phyloP scores from a whole-genome alignment of 2,797 vertebrate species.

The Iguana delicatissima region DNA sequence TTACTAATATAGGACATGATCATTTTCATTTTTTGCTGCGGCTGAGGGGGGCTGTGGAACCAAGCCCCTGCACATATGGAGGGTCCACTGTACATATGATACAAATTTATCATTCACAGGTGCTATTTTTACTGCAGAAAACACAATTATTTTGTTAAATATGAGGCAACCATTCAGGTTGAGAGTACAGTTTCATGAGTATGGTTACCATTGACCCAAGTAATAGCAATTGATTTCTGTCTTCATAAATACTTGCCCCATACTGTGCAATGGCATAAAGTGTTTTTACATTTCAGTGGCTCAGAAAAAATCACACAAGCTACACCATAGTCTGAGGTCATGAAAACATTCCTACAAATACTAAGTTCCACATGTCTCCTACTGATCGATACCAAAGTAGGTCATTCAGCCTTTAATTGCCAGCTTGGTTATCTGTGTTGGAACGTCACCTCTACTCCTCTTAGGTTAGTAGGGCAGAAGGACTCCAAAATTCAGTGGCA shows the following conservation, averaged over 20 bases:
- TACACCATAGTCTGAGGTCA: neutral
- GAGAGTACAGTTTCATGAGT: neutral
- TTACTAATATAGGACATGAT: too few relatives aligned
- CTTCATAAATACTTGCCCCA: neutral
- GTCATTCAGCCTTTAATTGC: conserved; percentile 9
- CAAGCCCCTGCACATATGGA: too few relatives aligned
- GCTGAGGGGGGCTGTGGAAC: too few relatives aligned
- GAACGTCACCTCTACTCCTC: conserved; percentile 37
- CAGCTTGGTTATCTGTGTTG: conserved; percentile 9
- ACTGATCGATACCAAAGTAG: conserved; percentile 54
- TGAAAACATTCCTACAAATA: neutral
- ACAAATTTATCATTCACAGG: neutral
- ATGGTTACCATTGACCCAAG: neutral
- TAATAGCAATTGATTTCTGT: neutral
- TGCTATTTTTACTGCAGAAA: neutral
- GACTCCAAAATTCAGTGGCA: neutral
- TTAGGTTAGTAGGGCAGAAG: conserved; percentile 42
- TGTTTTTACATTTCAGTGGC: neutral
- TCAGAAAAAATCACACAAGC: neutral
- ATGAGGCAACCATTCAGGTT: neutral
- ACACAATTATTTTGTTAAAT: neutral
- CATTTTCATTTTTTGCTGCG: too few relatives aligned
- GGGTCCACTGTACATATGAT: too few relatives aligned
- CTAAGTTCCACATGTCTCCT: conserved; percentile 18
- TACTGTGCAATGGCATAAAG: neutral